These are phyloP conservation scores for Tinamus major DNA, from an alignment of 2,797 vertebrate species.

Conservation along the genomic window DNA sequence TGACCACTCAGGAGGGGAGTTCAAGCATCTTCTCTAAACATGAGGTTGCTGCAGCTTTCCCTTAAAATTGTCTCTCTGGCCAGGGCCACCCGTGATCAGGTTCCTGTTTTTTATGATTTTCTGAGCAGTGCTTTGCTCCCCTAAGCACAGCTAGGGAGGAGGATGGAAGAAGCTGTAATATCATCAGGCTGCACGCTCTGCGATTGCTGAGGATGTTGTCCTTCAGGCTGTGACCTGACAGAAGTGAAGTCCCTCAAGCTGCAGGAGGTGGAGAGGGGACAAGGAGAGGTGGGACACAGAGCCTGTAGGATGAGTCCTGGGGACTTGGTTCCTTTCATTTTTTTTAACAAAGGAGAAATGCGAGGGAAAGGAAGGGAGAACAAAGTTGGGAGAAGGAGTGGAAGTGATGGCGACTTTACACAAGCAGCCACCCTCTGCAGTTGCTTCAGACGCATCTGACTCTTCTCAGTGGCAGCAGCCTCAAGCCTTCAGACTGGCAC, in stretches of 20 bases:
- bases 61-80: not conserved
- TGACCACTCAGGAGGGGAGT: slow-evolving; percentile 29
- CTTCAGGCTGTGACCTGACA: not conserved
- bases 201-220: not conserved
- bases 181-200: not conserved
- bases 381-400: not conserved
- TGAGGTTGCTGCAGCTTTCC: not conserved
- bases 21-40: slow-evolving; percentile 34
- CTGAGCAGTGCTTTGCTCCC: not conserved
- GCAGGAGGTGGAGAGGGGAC: not conserved
- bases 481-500: not conserved
- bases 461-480: not conserved
- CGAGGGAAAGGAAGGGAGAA: not conserved
- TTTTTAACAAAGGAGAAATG: not conserved
- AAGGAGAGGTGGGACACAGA: not conserved
- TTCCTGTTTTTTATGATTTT: not conserved
- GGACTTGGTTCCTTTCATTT: not conserved
- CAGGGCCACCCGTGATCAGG: not conserved
- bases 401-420: not conserved
- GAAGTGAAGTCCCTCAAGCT: not conserved
- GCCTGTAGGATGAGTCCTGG: not conserved
- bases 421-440: not conserved
- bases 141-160: not conserved
- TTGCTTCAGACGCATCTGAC: not conserved
- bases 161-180: not conserved